These are phyloP conservation scores for Orchestia grillus DNA, from an alignment of 1,140 invertebrate genomes.

Conservation along the genomic window DNA sequence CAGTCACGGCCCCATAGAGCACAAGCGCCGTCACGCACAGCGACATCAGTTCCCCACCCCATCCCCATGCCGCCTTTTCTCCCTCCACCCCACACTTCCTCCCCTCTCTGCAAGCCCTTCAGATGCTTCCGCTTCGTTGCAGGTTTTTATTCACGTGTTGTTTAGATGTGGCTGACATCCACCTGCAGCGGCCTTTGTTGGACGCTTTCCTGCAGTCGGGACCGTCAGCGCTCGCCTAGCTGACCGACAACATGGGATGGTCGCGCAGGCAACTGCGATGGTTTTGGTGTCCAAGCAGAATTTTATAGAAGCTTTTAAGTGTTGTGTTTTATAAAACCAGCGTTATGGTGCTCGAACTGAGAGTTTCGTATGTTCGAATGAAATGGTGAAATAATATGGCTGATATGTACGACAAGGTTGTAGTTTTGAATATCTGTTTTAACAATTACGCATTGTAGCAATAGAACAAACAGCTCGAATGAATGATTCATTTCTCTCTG, in stretches of 20 bases:
- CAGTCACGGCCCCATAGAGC: conserved; percentile 1
- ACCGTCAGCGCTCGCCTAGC: not conserved
- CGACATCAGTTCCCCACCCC: not conserved
- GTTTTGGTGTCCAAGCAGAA: not conserved
- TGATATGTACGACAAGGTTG: too few relatives aligned
- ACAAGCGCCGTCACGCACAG: not conserved
- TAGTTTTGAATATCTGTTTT: too few relatives aligned
- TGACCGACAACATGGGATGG: not conserved
- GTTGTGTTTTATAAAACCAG: not conserved
- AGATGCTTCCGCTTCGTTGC: conserved; percentile 23
- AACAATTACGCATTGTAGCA: too few relatives aligned
- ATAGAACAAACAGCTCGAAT: too few relatives aligned
- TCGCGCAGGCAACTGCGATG: not conserved
- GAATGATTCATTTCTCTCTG: too few relatives aligned
- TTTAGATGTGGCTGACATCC: not conserved
- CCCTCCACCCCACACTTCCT: not conserved
- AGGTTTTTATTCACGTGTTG: not conserved
- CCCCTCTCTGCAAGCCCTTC: not conserved
- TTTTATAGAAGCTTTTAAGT: not conserved
- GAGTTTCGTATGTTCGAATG: too few relatives aligned
- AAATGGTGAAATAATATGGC: too few relatives aligned
- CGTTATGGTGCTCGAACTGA: not conserved
- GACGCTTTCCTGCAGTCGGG: not conserved
- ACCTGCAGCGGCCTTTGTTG: conserved; percentile 8
- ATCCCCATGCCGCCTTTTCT: not conserved